Conservation (phyloP, 2,113 vertebrate species). For the Caracal caracal region DNA sequence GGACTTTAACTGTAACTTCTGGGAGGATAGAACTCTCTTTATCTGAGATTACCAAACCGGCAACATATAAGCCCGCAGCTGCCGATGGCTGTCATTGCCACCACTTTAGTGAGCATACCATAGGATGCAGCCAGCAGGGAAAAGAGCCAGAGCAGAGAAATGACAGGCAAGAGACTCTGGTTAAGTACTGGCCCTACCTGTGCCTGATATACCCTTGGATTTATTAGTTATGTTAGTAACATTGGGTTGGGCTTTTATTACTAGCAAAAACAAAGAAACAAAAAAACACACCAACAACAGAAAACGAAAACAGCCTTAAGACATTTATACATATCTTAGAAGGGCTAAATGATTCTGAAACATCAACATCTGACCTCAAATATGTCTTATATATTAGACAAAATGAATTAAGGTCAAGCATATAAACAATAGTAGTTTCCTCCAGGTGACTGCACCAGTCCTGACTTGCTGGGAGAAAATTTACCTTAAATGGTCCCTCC, state of each 20-base stretch:
- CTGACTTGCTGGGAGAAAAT: background rate
- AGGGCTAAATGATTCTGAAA: conserved; percentile 1
- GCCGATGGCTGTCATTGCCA: background rate
- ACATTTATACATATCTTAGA: background rate
- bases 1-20: conserved; percentile 47
- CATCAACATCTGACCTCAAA: background rate
- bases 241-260: background rate
- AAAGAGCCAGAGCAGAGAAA: background rate
- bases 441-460: background rate
- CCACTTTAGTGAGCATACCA: background rate
- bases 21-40: conserved; percentile 35
- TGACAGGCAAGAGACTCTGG: background rate
- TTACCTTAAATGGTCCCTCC: background rate
- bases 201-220: background rate
- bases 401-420: background rate
- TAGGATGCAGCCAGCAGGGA: background rate
- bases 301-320: background rate
- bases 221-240: background rate
- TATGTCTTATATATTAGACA: background rate
- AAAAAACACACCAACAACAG: background rate
- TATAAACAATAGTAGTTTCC: background rate
- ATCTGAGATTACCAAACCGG: conserved; percentile 17
- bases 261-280: background rate
- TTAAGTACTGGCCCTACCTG: background rate
- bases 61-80: background rate